Base-by-base conservation (phyloP, 64 coral and sea anemone genomes). In the Exaiptasia diaphana region DNA sequence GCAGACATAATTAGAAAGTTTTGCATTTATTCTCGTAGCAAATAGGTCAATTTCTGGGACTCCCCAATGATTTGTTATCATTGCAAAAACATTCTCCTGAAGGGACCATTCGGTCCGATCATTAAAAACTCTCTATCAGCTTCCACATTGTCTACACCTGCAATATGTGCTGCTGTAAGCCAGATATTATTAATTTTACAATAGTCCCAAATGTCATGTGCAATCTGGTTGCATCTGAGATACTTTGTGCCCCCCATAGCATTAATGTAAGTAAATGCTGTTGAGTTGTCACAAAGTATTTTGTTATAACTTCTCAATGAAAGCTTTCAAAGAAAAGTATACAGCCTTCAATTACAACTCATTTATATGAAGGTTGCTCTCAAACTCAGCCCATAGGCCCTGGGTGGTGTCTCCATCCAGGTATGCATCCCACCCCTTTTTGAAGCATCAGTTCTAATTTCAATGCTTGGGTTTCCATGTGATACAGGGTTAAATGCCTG, bases 41-140 rank as follows among this genome's bases (percentile, higher is more conserved):
- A 86, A 86, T 62, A 86, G 35, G 25, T 86, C 71, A 86, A 86
- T 86, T 25, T 74, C 72, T 65, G 83, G 70, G n/a, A 13, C 53
- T n/a, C 71, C 83, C 53, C 68, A 75, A 21, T 50, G 44, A 20
- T 23, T 56, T 38, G 31, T 53, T 71, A 71, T 83, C 23, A 13
- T 24, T 36, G 38, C 27, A 67, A 9, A 78, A 78, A 58, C 54
- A 13, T 58, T 53, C 31, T 5, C 43, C 30, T 41, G 36, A 26
- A 58, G 52, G 20, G 50, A 38, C 55, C 53, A 78, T 61, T 78
- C 50, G 59, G 39, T 78, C 62, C 29, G 75, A 78, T 20, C 34
- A 56, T 8, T 14, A 24, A 25, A 6, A 29, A 74, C 49, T 27
- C 43, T 45, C 35, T 35, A 21, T 73, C 68, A 17, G 68, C 38